Evolutionary conservation across 2,113 vertebrate genomes (phyloP).

Genomic region (Cervus canadensis): DNA sequence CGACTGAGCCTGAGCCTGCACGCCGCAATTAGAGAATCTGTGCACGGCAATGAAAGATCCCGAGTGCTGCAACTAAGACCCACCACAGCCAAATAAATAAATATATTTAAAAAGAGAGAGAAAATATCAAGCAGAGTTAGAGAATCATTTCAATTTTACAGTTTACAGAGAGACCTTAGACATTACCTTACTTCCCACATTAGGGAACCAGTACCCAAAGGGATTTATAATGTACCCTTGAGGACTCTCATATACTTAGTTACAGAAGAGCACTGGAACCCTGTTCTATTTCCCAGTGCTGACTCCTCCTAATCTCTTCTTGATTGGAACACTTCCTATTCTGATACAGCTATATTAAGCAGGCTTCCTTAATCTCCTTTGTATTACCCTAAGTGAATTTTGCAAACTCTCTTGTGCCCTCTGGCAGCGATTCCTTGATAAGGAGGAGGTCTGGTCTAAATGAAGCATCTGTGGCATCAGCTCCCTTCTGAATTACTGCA

Average conservation of each 20-base stretch:
- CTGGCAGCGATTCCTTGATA: constrained; percentile 80
- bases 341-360: constrained; percentile 74
- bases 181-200: background rate
- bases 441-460: constrained; percentile 75
- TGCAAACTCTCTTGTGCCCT: constrained; percentile 79
- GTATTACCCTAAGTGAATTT: constrained; percentile 81
- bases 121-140: background rate
- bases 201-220: background rate
- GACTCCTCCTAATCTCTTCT: constrained; percentile 61
- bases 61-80: background rate
- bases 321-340: constrained; percentile 40
- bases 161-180: background rate
- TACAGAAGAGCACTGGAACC: background rate
- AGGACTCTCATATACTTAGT: background rate
- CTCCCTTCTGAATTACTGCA: constrained; percentile 78
- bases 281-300: background rate
- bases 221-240: background rate
- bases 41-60: background rate
- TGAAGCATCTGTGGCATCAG: constrained; percentile 80
- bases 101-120: background rate
- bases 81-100: background rate
- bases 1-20: background rate
- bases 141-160: constrained; percentile 17
- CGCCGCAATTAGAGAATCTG: background rate
- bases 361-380: constrained; percentile 77